Percentiles rank a stretch among this genome's conserved stretches.
These are phyloP conservation scores for Dascyllus trimaculatus DNA, from an alignment of 2,113 vertebrate species.

Conservation along the genomic window DNA sequence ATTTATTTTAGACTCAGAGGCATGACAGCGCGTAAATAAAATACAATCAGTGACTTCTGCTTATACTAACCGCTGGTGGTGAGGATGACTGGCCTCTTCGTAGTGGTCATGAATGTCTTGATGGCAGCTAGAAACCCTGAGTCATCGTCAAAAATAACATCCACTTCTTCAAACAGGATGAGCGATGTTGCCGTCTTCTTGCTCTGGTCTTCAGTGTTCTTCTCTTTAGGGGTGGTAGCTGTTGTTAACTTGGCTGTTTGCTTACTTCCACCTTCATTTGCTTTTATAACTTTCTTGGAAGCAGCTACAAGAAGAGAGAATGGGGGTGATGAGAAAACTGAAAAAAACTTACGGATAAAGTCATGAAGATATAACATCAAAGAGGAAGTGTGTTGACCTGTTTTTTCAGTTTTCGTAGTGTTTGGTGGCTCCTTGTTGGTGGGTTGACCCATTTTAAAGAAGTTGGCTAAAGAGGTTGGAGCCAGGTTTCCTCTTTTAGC, in stretches of 20 bases:
- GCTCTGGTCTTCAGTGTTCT: constrained; percentile 84
- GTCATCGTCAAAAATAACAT: constrained; percentile 98
- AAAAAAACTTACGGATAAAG: neutral
- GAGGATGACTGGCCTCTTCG: constrained; percentile 96
- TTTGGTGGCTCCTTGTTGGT: constrained; percentile 50
- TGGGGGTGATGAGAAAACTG: neutral
- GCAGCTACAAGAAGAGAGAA: constrained; percentile 48
- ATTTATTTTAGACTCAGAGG: constrained; percentile 9
- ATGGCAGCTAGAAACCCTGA: constrained; percentile 93
- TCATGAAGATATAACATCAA: neutral
- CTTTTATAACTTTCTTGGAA: constrained; percentile 68
- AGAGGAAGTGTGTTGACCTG: constrained; percentile 48
- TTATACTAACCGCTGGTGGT: constrained; percentile 93
- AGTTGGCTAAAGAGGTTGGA: constrained; percentile 91
- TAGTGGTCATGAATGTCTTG: constrained; percentile 97
- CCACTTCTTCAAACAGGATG: constrained; percentile 98
- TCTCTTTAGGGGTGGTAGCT: constrained; percentile 54
- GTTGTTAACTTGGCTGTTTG: constrained; percentile 43
- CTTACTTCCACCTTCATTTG: constrained; percentile 32
- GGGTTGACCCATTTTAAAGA: constrained; percentile 88
- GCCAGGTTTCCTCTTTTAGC: constrained; percentile 84
- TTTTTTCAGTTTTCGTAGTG: constrained; percentile 61
- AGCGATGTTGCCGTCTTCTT: constrained; percentile 94
- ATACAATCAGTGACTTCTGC: neutral
- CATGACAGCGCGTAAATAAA: neutral